Percentiles rank a stretch among this genome's conserved stretches.
Conservation (phyloP, 1,140 invertebrate species). For the Zaprionus nigranus region DNA sequence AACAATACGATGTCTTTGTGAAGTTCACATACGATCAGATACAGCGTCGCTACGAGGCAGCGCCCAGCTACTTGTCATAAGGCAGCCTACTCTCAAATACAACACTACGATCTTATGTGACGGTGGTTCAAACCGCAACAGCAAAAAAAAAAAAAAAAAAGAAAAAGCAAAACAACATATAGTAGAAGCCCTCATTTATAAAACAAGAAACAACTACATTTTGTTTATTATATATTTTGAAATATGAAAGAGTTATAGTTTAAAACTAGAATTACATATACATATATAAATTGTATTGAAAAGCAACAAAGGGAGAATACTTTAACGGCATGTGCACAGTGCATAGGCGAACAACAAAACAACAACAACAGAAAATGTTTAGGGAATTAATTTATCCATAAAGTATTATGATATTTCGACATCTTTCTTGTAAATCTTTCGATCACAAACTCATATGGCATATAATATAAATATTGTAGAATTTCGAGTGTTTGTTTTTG, state of each 20-base stretch:
- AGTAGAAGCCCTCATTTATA: slow-evolving; percentile 74
- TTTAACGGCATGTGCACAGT: slow-evolving; percentile 37
- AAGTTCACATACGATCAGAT: slow-evolving; percentile 99
- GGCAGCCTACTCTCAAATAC: slow-evolving; percentile 44
- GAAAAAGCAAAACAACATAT: slow-evolving; percentile 43
- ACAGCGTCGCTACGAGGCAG: slow-evolving; percentile 93
- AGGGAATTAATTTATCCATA: too few relatives aligned
- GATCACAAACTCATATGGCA: too few relatives aligned
- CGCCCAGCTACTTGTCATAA: slow-evolving; percentile 87
- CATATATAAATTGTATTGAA: slow-evolving; percentile 62
- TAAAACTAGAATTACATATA: slow-evolving; percentile 72
- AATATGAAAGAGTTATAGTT: slow-evolving; percentile 76
- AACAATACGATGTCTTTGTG: slow-evolving; percentile 99
- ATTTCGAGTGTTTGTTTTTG: slow-evolving; percentile 10
- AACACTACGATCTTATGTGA: slow-evolving; percentile 78
- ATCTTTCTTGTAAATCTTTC: too few relatives aligned
- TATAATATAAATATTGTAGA: background rate
- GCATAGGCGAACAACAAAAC: slow-evolving; percentile 30
- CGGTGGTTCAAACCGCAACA: slow-evolving; percentile 53
- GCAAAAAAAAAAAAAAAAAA: slow-evolving; percentile 34
- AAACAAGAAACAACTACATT: slow-evolving; percentile 60
- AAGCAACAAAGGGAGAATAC: slow-evolving; percentile 53
- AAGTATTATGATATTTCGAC: too few relatives aligned
- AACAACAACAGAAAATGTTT: background rate
- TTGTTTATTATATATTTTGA: slow-evolving; percentile 80